phyloP scores from a whole-genome alignment of 2,113 vertebrate genomes.

The Ciconia stormi region DNA sequence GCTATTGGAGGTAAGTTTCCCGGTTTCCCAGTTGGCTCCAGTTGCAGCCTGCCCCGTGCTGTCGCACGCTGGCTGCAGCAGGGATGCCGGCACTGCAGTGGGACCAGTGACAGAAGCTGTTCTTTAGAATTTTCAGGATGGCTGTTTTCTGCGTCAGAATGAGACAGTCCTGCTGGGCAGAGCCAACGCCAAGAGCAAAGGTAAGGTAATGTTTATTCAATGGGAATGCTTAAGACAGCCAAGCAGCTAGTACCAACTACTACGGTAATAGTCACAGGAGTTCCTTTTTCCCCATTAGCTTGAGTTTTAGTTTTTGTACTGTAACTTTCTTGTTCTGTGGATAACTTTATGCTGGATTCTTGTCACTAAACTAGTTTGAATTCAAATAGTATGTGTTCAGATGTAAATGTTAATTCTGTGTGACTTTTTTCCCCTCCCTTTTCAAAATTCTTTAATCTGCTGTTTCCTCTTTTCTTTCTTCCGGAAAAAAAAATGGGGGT shows the following conservation, averaged over 20 bases:
- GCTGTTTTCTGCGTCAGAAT: slow-evolving; percentile 88
- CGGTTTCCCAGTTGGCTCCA: slow-evolving; percentile 70
- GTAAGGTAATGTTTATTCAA: slow-evolving; percentile 90
- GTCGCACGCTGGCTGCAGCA: slow-evolving; percentile 64
- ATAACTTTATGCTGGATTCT: slow-evolving; percentile 18
- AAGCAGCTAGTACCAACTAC: slow-evolving; percentile 51
- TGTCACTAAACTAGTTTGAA: slow-evolving; percentile 36
- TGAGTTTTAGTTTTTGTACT: slow-evolving; percentile 58
- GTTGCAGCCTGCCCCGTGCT: slow-evolving; percentile 70
- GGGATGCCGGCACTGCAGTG: slow-evolving; percentile 79
- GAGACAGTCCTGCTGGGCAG: slow-evolving; percentile 83
- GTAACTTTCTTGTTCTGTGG: slow-evolving; percentile 35
- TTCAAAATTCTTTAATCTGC: slow-evolving; percentile 72
- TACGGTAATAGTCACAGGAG: slow-evolving; percentile 49
- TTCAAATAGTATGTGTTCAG: slow-evolving; percentile 54
- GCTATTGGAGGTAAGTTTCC: slow-evolving; percentile 74
- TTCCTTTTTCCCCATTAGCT: slow-evolving; percentile 47
- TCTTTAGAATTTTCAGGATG: slow-evolving; percentile 94
- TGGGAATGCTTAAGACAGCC: slow-evolving; percentile 81
- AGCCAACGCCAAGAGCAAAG: slow-evolving; percentile 85
- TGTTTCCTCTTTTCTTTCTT: slow-evolving; percentile 71
- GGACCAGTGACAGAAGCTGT: slow-evolving; percentile 94
- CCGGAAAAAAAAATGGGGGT: not conserved
- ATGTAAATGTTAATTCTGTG: slow-evolving; percentile 63
- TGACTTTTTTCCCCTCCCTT: slow-evolving; percentile 28